Evolutionary conservation across 1,140 invertebrate genomes (phyloP), one percentile per base, ranked within the genome.

Genomic region (Drosophila suzukii): DNA sequence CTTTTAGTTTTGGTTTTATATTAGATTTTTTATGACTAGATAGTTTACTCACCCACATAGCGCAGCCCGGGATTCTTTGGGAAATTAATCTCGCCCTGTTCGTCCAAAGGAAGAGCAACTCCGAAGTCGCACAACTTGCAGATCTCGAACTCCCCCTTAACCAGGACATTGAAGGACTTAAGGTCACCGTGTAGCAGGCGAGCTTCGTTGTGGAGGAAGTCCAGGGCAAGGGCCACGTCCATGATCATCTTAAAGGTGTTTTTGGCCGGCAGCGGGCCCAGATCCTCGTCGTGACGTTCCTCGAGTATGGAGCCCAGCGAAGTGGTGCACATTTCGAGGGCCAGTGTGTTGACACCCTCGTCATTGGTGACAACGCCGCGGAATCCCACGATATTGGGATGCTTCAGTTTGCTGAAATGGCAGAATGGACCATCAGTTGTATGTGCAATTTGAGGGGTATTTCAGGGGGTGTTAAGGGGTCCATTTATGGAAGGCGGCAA

Each of bases 41-140:
- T 41, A 41, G n/a, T 36, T 36, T 36, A 93, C 71, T 71, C 93
- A 91, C 92, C 93, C 57, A 94, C 93, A 94, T 93, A 96, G 41
- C 83, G 78, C 56, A 83, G 75, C 20, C 93, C 75, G 6, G 81
- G 79, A 68, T 91, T 90, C 61, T 93, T 94, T 13, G 92, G 91
- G 34, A 92, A 93, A 75, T 95, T 94, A 13, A 96, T 76, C 39
- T 93, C 93, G 6, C 96, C 94, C 81, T 95, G 93, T 61, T 95
- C 92, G 50, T 95, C 95, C 3, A 97, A 79, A 4, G 95, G 95
- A 56, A 97, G 68, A 34, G 95, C 95, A 12, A 97, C 96, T 17
- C 97, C 97, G 94, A 97, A 98, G 91, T 98, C 97, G 92, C 97
- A 97, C 4, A 97, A 91, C 91, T 98, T 97, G 50, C 96, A 95